phyloP scores from a whole-genome alignment of 2,113 vertebrate species.

The Dicerorhinus sumatrensis region DNA sequence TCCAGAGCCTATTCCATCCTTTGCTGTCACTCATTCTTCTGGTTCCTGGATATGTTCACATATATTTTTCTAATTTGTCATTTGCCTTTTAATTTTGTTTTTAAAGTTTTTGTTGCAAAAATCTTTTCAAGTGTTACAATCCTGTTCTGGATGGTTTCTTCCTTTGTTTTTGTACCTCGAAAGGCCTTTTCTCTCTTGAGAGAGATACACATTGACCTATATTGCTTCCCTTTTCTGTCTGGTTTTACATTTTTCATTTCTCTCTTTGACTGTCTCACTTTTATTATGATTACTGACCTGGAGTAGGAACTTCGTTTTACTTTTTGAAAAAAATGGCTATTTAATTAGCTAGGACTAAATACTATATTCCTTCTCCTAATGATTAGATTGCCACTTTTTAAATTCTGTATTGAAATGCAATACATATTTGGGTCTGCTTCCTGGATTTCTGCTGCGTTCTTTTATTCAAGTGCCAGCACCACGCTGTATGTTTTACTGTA shows the following conservation, averaged over 20 bases:
- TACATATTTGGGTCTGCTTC: accelerated
- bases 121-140: not conserved
- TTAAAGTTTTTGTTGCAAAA: not conserved
- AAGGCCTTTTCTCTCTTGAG: not conserved
- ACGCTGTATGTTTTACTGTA: not conserved
- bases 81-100: not conserved
- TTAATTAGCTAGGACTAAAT: not conserved
- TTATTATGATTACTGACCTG: not conserved
- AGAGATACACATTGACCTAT: not conserved
- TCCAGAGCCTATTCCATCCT: accelerated
- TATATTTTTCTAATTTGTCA: not conserved
- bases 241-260: not conserved
- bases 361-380: not conserved
- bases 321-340: not conserved
- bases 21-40: accelerated
- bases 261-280: not conserved
- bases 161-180: not conserved
- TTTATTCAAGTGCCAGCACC: not conserved
- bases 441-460: not conserved
- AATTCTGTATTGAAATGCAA: accelerated
- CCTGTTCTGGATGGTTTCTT: not conserved
- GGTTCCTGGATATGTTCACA: not conserved
- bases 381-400: not conserved
- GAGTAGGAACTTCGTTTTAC: not conserved
- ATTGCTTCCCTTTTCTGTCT: not conserved